Evolutionary conservation across 2,797 vertebrate genomes (phyloP).

Genomic region (Eulemur coronatus): DNA sequence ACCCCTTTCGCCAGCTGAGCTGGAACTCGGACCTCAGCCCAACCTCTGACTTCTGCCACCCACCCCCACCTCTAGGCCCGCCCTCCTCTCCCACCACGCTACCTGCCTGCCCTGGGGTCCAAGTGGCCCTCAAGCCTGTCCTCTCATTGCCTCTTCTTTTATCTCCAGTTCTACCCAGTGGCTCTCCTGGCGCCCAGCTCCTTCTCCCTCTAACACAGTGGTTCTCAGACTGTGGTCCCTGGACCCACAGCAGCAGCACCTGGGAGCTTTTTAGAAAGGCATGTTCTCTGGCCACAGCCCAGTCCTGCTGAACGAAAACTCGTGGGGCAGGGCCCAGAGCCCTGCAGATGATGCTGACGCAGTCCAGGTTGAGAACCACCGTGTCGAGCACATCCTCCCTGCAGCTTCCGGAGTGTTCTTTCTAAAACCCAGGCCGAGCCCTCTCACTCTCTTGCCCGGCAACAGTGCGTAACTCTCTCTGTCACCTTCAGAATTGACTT

Average conservation of each 20-base stretch:
- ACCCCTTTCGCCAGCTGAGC: fast-evolving
- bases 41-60: neutral
- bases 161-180: neutral
- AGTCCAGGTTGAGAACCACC: neutral
- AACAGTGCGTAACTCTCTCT: neutral
- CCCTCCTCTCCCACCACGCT: fast-evolving
- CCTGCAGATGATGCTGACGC: neutral
- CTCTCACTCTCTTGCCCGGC: neutral
- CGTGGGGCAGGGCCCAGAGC: neutral
- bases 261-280: neutral
- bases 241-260: neutral
- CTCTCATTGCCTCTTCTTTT: fast-evolving
- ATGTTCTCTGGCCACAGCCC: neutral
- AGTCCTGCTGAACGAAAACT: neutral
- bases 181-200: neutral
- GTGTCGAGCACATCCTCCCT: neutral
- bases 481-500: neutral
- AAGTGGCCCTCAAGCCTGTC: neutral
- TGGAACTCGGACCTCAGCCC: neutral
- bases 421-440: neutral
- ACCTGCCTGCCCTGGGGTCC: neutral
- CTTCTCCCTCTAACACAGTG: too few species aligned
- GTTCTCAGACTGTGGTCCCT: neutral
- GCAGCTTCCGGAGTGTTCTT: neutral
- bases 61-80: neutral